Evolutionary conservation across 1,140 invertebrate species (phyloP).

Genomic region (Bilobella aurantiaca): DNA sequence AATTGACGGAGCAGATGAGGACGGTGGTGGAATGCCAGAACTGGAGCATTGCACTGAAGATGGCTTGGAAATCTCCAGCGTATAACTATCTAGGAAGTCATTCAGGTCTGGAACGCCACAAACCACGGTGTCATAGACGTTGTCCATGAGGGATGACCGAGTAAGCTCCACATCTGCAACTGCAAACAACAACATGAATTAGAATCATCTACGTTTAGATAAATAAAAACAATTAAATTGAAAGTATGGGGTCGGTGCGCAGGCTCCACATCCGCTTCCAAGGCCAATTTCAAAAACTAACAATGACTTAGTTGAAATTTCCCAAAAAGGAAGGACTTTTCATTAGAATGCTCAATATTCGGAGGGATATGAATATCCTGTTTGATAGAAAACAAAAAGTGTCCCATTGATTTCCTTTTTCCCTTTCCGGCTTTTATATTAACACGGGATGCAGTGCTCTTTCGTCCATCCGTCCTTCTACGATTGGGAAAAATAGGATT

Average conservation of each 20-base stretch:
- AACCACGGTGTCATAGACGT: conserved; percentile 63
- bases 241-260: not conserved
- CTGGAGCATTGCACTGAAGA: conserved; percentile 24
- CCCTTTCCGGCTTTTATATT: conserved; percentile 30
- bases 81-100: conserved; percentile 53
- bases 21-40: conserved; percentile 31
- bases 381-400: conserved; percentile 24
- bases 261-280: not conserved
- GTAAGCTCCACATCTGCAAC: conserved; percentile 30
- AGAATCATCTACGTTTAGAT: not conserved
- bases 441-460: conserved; percentile 29
- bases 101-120: conserved; percentile 62
- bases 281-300: not conserved
- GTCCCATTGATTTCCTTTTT: conserved; percentile 36
- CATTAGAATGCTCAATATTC: not conserved
- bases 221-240: not conserved
- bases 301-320: not conserved
- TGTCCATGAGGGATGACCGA: conserved; percentile 27
- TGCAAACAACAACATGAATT: conserved; percentile 12
- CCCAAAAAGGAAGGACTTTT: not conserved
- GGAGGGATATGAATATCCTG: conserved; percentile 35
- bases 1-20: conserved; percentile 26
- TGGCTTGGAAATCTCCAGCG: conserved; percentile 36
- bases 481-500: conserved; percentile 28
- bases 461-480: conserved; percentile 10